A percentile compares a stretch with the other conserved stretches of the same genome.
Evolutionary conservation across 2,888 invertebrate species (phyloP).

Genomic region (Latrodectus elegans): DNA sequence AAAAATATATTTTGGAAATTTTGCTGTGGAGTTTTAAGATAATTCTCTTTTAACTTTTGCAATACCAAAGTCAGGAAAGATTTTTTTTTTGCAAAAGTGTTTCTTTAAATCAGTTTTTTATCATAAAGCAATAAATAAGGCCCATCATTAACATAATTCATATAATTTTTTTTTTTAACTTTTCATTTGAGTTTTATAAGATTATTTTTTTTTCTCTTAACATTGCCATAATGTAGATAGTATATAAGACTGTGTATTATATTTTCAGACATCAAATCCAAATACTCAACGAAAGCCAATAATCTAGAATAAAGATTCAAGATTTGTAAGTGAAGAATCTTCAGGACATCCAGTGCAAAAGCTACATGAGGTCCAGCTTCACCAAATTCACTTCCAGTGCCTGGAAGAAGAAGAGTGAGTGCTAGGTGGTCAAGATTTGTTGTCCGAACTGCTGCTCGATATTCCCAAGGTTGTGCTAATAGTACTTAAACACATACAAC

Average conservation of each 20-base stretch:
- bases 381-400: neutral
- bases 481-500: neutral
- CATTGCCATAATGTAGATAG: neutral
- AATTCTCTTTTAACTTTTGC: no score
- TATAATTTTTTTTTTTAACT: no score
- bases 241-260: neutral
- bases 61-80: no score
- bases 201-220: neutral
- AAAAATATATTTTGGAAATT: no score
- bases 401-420: slow-evolving; percentile 25
- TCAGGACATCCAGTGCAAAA: neutral
- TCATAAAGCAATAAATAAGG: no score
- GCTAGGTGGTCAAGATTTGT: slow-evolving; percentile 11
- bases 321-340: neutral
- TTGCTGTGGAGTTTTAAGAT: no score
- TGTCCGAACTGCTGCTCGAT: neutral
- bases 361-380: neutral
- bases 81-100: no score
- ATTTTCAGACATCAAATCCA: neutral
- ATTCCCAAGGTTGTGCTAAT: slow-evolving; percentile 21
- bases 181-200: no score
- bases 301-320: slow-evolving; percentile 31
- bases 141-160: no score
- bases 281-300: slow-evolving; percentile 43
- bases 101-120: no score